Conservation (phyloP, 2,888 invertebrate species). For the Temnothorax ravouxi region DNA sequence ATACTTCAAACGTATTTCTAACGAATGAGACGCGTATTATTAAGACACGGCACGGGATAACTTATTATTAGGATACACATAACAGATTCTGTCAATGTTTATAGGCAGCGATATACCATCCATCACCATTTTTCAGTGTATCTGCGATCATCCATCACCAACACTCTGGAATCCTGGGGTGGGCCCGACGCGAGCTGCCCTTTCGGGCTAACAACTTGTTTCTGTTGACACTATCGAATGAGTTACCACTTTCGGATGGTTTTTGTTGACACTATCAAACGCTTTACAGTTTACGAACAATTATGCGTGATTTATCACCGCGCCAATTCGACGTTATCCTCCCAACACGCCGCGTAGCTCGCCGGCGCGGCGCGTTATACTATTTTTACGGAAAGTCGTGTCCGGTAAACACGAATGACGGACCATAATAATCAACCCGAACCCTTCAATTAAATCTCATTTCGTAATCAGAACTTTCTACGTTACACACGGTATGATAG, state of each 20-base stretch:
- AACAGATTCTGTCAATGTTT: constrained; percentile 80
- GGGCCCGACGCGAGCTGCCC: constrained; percentile 74
- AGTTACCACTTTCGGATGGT: constrained; percentile 75
- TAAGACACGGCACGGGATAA: constrained; percentile 74
- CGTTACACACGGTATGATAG: constrained; percentile 19
- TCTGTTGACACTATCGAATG: constrained; percentile 78
- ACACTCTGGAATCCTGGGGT: constrained; percentile 77
- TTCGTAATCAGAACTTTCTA: constrained; percentile 20
- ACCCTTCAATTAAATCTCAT: constrained; percentile 54
- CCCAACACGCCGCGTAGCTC: constrained; percentile 16
- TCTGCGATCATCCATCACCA: constrained; percentile 80
- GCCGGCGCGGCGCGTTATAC: not conserved
- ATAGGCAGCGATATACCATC: constrained; percentile 77
- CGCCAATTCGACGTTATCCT: constrained; percentile 33
- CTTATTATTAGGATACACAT: constrained; percentile 76
- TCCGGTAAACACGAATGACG: constrained; percentile 12
- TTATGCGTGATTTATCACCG: constrained; percentile 72
- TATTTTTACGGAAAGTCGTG: constrained; percentile 29
- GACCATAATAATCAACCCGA: constrained; percentile 18
- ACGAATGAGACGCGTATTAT: constrained; percentile 61
- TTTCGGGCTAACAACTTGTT: constrained; percentile 77
- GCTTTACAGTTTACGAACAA: constrained; percentile 73
- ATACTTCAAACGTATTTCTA: constrained; percentile 22
- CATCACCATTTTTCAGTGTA: constrained; percentile 81
- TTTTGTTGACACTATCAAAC: constrained; percentile 78